phyloP scores from a whole-genome alignment of 2,888 invertebrate species.

The Synergus gifuensis region DNA sequence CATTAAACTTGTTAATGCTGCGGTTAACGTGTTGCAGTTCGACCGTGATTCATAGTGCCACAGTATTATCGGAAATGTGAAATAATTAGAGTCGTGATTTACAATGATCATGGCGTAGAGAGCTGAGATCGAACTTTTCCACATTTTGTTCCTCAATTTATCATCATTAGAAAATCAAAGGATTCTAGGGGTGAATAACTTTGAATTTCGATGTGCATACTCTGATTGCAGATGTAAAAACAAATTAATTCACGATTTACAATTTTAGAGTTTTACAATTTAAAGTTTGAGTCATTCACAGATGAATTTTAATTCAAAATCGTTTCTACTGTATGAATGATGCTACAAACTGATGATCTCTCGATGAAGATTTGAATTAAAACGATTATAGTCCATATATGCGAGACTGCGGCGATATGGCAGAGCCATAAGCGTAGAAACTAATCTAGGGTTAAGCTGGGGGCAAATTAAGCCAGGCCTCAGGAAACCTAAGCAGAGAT shows the following conservation, averaged over 20 bases:
- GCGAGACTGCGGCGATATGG: conserved; percentile 33
- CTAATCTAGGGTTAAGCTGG: conserved; percentile 64
- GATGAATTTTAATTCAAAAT: no score
- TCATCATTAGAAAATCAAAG: background rate
- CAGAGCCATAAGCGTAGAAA: conserved; percentile 55
- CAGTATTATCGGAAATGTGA: conserved; percentile 23
- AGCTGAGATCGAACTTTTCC: conserved; percentile 30
- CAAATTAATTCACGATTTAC: no score
- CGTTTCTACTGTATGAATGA: background rate
- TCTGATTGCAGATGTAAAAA: no score
- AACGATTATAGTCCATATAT: background rate
- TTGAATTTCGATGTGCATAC: background rate
- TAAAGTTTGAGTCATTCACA: no score
- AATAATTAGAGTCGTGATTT: conserved; percentile 25
- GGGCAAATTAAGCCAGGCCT: conserved; percentile 69
- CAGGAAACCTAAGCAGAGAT: conserved; percentile 52
- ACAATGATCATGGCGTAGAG: background rate
- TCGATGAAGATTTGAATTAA: conserved; percentile 13
- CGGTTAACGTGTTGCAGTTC: conserved; percentile 25
- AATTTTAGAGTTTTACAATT: no score
- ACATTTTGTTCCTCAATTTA: background rate
- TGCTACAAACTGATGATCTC: background rate
- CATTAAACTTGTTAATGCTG: conserved; percentile 38
- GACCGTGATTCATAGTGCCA: conserved; percentile 33
- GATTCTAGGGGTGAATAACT: background rate